Evolutionary conservation across 1,140 invertebrate species (phyloP).

Genomic region (Dendrolimus kikuchii): DNA sequence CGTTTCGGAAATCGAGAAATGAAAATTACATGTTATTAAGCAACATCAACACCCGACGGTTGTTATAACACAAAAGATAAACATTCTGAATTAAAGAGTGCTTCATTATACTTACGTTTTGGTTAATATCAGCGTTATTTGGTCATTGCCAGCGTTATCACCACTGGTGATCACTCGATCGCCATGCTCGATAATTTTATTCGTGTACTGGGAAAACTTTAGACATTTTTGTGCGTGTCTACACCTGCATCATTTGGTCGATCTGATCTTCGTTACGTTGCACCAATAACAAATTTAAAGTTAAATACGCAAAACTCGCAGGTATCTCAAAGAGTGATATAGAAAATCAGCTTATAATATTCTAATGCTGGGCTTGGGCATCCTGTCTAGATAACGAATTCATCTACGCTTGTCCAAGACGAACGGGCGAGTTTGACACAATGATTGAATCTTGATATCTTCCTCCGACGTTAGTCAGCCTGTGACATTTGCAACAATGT

Average conservation of each 20-base stretch:
- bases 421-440: too few species aligned
- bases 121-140: slow-evolving; percentile 57
- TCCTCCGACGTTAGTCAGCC: too few species aligned
- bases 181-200: slow-evolving; percentile 44
- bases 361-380: too few species aligned
- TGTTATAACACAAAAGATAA: slow-evolving; percentile 65
- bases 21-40: slow-evolving; percentile 68
- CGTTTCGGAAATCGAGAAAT: slow-evolving; percentile 53
- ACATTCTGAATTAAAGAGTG: slow-evolving; percentile 59
- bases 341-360: too few species aligned
- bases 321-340: too few species aligned
- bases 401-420: too few species aligned
- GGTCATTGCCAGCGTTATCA: slow-evolving; percentile 48
- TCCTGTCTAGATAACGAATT: too few species aligned
- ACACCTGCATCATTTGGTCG: not conserved
- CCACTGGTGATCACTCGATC: slow-evolving; percentile 40
- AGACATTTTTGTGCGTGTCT: not conserved
- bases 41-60: slow-evolving; percentile 61
- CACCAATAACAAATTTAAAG: too few species aligned
- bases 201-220: slow-evolving; percentile 24
- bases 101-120: slow-evolving; percentile 58
- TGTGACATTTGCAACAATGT: too few species aligned
- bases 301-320: too few species aligned
- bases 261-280: too few species aligned
- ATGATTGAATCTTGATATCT: too few species aligned